These are phyloP conservation scores for Sebastes matsubarae DNA, from an alignment of 2,797 vertebrate species.

Conservation along the genomic window DNA sequence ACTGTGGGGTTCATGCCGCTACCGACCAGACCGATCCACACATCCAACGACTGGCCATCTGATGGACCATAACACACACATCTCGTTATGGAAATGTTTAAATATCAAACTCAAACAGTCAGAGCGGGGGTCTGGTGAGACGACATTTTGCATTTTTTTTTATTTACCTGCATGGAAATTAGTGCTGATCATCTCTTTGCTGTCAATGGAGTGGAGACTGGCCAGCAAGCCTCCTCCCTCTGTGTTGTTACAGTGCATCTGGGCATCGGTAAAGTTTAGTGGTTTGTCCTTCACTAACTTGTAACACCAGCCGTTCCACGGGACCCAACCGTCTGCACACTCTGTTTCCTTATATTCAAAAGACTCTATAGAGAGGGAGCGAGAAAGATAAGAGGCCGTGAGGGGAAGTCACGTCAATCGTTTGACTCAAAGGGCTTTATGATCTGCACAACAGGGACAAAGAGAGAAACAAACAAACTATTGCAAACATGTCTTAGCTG, in stretches of 20 bases:
- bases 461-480: not conserved
- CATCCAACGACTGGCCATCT: slow-evolving; percentile 74
- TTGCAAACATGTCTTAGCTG: not conserved
- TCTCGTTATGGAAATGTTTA: not conserved
- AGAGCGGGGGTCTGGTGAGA: not conserved
- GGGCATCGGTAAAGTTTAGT: slow-evolving; percentile 74
- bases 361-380: slow-evolving; percentile 73
- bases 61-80: slow-evolving; percentile 30
- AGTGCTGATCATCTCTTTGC: slow-evolving; percentile 87
- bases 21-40: slow-evolving; percentile 90
- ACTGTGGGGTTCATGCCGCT: slow-evolving; percentile 60
- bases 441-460: not conserved
- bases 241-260: slow-evolving; percentile 69
- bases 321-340: slow-evolving; percentile 86
- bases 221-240: slow-evolving; percentile 76
- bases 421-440: not conserved
- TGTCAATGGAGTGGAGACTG: slow-evolving; percentile 90
- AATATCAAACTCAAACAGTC: not conserved
- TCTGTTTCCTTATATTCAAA: slow-evolving; percentile 82
- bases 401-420: not conserved
- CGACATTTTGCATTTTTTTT: not conserved
- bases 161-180: slow-evolving; percentile 84
- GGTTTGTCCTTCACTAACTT: slow-evolving; percentile 69
- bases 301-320: slow-evolving; percentile 91
- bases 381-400: not conserved